Evolutionary conservation across 2,113 vertebrate genomes (phyloP).

Genomic region (Zapornia atra): DNA sequence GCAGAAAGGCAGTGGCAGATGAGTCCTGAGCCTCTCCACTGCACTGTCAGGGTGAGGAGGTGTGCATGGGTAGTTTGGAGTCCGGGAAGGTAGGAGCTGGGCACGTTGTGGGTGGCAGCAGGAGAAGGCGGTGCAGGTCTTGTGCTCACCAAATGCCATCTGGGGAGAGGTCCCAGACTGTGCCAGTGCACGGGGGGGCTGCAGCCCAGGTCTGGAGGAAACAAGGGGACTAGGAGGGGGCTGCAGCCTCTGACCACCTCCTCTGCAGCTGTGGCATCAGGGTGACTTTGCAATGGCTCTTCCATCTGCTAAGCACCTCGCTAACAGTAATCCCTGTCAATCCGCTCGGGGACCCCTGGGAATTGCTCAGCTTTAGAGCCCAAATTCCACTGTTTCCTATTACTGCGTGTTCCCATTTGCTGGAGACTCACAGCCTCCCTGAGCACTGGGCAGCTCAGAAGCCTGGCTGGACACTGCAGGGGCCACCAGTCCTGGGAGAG

Average conservation of each 20-base stretch:
- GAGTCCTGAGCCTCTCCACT: background rate
- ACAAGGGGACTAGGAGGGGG: fast-evolving
- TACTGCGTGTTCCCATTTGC: background rate
- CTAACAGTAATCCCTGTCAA: constrained; percentile 34
- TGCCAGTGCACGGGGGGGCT: background rate
- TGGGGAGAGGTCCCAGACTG: background rate
- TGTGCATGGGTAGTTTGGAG: background rate
- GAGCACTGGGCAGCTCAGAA: background rate
- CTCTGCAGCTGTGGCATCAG: background rate
- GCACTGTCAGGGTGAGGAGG: fast-evolving
- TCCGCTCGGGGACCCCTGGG: background rate
- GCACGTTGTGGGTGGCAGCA: background rate
- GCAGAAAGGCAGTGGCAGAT: background rate
- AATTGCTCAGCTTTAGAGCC: background rate
- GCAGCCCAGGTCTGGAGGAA: background rate
- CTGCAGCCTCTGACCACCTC: background rate
- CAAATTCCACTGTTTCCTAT: constrained; percentile 15
- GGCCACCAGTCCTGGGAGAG: background rate
- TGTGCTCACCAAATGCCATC: background rate
- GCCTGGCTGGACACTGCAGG: background rate
- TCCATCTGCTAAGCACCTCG: constrained; percentile 3
- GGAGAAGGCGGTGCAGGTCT: background rate
- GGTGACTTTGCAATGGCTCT: background rate
- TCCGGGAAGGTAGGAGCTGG: background rate
- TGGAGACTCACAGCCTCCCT: background rate